phyloP scores from a whole-genome alignment of 2,888 invertebrate genomes.

The Lasioglossum morio region DNA sequence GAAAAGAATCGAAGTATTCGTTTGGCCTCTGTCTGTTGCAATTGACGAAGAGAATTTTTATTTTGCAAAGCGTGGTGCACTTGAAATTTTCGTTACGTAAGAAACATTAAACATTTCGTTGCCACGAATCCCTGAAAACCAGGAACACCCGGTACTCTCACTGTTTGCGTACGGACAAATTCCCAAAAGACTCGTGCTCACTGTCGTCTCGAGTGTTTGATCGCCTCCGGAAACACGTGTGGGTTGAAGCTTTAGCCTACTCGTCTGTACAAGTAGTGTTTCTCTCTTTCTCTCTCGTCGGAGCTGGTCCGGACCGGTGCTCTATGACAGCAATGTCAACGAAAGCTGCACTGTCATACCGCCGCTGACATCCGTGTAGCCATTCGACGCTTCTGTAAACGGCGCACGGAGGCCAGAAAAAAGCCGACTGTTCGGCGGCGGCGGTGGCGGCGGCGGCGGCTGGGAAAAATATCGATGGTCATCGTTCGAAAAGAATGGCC shows the following conservation, averaged over 20 bases:
- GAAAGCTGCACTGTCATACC: conserved; percentile 68
- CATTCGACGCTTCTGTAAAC: conserved; percentile 69
- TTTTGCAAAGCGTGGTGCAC: background rate
- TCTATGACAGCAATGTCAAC: conserved; percentile 63
- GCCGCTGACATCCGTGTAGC: conserved; percentile 62
- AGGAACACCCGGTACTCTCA: background rate
- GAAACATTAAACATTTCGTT: background rate
- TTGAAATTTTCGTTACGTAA: background rate
- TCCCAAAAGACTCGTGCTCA: conserved; percentile 50
- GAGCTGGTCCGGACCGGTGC: conserved; percentile 57
- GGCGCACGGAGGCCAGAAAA: conserved; percentile 17
- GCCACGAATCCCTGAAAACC: background rate
- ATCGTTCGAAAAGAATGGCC: conserved; percentile 56
- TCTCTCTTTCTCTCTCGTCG: conserved; percentile 48
- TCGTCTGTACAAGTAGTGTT: conserved; percentile 63
- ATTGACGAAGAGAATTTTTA: background rate
- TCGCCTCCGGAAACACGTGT: conserved; percentile 63
- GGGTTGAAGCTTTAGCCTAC: conserved; percentile 50
- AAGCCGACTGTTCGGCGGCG: conserved; percentile 26
- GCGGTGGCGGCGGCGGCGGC: conserved; percentile 40
- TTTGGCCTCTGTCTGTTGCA: no score
- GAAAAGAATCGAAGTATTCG: no score
- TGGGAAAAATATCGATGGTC: conserved; percentile 61
- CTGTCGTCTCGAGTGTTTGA: conserved; percentile 70
- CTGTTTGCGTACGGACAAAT: conserved; percentile 53